phyloP scores from a whole-genome alignment of 2,113 vertebrate genomes.

The Ailurus styani region DNA sequence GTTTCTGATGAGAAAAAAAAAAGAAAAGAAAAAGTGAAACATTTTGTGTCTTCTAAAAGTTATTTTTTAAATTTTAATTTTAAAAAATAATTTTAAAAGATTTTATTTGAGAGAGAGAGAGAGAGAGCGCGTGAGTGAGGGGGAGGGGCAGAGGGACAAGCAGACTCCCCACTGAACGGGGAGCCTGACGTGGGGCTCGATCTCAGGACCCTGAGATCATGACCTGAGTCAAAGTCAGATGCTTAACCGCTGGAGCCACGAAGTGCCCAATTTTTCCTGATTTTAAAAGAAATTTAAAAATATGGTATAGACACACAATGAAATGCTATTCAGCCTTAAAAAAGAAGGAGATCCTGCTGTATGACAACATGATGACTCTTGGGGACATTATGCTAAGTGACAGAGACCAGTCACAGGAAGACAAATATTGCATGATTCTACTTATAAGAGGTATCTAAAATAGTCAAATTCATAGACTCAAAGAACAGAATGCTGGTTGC shows the following conservation, averaged over 20 bases:
- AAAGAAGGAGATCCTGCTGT: background rate
- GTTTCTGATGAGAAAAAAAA: background rate
- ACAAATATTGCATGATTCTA: background rate
- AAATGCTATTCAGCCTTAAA: background rate
- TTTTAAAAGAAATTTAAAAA: slow-evolving; percentile 6
- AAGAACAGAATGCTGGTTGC: background rate
- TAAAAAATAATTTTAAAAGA: too few species aligned
- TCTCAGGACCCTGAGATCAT: background rate
- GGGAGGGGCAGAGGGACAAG: background rate
- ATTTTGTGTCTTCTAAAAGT: background rate
- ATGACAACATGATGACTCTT: background rate
- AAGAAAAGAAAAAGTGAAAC: background rate
- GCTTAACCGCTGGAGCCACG: background rate
- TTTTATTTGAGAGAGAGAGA: background rate
- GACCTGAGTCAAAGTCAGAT: background rate
- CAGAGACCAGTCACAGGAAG: background rate
- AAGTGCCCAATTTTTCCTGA: background rate
- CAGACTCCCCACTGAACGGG: background rate
- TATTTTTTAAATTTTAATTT: background rate
- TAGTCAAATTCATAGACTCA: background rate
- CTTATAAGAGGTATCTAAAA: background rate
- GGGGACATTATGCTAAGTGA: background rate
- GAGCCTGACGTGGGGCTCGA: background rate
- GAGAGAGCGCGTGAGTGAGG: too few species aligned
- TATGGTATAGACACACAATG: background rate